These are phyloP conservation scores for Okamejei kenojei DNA, from an alignment of 2,797 vertebrate genomes.

Conservation along the genomic window DNA sequence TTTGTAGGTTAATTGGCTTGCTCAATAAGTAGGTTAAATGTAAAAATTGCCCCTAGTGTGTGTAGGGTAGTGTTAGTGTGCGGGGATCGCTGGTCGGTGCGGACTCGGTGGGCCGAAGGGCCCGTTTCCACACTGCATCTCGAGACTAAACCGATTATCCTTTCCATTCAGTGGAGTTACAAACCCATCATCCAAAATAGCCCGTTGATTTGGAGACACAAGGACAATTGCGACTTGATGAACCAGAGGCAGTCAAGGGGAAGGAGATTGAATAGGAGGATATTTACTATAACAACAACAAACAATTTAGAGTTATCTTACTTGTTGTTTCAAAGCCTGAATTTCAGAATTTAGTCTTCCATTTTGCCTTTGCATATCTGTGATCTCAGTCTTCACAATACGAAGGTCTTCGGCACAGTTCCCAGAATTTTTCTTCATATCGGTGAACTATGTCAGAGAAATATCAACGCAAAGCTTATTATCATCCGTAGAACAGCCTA, in stretches of 20 bases:
- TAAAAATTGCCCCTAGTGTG: no score
- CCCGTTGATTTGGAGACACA: background rate
- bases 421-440: constrained; percentile 28
- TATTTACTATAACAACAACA: no score
- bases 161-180: no score
- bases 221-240: background rate
- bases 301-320: background rate
- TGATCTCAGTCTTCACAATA: background rate
- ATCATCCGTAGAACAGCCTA: no score
- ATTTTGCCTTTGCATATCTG: background rate
- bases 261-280: background rate
- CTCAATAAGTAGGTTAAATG: no score
- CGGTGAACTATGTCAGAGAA: background rate
- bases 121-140: no score
- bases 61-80: no score
- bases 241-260: background rate
- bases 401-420: background rate
- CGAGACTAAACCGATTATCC: no score
- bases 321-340: constrained; percentile 22
- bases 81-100: no score
- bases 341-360: background rate
- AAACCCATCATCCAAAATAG: background rate
- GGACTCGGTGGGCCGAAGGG: no score
- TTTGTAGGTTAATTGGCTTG: no score
- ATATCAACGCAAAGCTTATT: background rate